phyloP scores from a whole-genome alignment of 2,888 invertebrate genomes.

The Oscheius sp. region DNA sequence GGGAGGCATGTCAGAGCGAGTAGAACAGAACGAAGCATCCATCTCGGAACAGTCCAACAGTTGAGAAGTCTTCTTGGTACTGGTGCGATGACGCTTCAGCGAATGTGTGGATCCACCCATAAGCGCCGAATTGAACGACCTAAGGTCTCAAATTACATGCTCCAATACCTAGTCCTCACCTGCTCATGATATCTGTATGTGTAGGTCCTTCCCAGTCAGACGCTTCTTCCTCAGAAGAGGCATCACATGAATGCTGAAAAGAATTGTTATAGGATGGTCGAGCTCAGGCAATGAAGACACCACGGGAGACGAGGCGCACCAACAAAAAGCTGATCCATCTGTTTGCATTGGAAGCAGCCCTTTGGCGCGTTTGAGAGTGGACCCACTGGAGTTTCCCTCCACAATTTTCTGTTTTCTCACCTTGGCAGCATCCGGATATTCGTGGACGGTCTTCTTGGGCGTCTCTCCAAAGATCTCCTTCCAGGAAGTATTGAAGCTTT shows the following conservation, averaged over 20 bases:
- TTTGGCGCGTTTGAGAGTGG: slow-evolving; percentile 13
- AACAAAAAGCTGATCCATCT: slow-evolving; percentile 31
- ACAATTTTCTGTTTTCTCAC: slow-evolving; percentile 30
- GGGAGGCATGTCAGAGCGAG: slow-evolving; percentile 56
- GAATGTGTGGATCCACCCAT: slow-evolving; percentile 43
- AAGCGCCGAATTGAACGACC: slow-evolving; percentile 45
- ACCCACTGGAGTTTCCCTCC: slow-evolving; percentile 24
- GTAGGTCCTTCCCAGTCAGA: slow-evolving; percentile 49
- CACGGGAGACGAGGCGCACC: slow-evolving; percentile 4
- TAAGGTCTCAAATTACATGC: not conserved
- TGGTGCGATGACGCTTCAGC: slow-evolving; percentile 43
- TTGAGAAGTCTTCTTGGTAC: slow-evolving; percentile 40
- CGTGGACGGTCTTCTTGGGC: slow-evolving; percentile 39
- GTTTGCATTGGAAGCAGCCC: slow-evolving; percentile 30
- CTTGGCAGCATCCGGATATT: slow-evolving; percentile 53
- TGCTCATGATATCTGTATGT: slow-evolving; percentile 45
- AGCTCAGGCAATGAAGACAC: slow-evolving; percentile 12
- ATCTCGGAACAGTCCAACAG: slow-evolving; percentile 53
- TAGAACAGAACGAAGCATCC: slow-evolving; percentile 64
- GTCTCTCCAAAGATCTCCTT: slow-evolving; percentile 53
- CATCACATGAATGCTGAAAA: slow-evolving; percentile 61
- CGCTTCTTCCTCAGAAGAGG: slow-evolving; percentile 61
- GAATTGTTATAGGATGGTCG: not conserved
- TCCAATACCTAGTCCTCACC: slow-evolving; percentile 25
- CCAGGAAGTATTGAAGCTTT: slow-evolving; percentile 60